phyloP scores from a whole-genome alignment of 1,140 invertebrate genomes.

The Calycopis cecrops region DNA sequence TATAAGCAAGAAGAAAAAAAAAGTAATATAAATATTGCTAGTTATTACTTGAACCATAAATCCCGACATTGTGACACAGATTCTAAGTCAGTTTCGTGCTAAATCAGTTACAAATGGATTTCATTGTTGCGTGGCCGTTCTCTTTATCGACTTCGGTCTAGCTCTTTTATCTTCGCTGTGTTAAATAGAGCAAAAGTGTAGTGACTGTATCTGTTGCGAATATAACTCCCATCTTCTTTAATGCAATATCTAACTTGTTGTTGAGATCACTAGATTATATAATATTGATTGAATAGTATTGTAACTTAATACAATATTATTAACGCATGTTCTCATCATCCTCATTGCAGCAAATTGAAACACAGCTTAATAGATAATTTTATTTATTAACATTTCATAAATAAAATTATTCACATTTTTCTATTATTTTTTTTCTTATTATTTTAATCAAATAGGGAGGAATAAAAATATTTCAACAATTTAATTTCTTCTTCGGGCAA shows the following conservation, averaged over 20 bases:
- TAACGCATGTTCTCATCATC: too few relatives aligned
- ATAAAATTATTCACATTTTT: too few relatives aligned
- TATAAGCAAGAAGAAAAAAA: neutral
- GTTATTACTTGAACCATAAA: neutral
- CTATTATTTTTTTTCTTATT: too few relatives aligned
- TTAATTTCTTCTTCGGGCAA: too few relatives aligned
- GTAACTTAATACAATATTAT: too few relatives aligned
- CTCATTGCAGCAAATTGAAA: too few relatives aligned
- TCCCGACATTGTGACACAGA: slow-evolving; percentile 6
- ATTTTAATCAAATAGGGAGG: too few relatives aligned
- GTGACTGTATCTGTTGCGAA: slow-evolving; percentile 12
- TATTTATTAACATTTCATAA: too few relatives aligned
- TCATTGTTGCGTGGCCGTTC: slow-evolving; percentile 15
- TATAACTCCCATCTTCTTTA: slow-evolving; percentile 20
- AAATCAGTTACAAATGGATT: slow-evolving; percentile 15
- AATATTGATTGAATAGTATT: too few relatives aligned
- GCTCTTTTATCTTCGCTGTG: slow-evolving; percentile 17
- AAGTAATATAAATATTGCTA: neutral
- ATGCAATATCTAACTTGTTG: slow-evolving; percentile 21
- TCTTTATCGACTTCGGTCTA: slow-evolving; percentile 19
- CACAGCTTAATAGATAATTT: too few relatives aligned
- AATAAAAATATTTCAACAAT: too few relatives aligned
- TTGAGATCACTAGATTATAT: neutral
- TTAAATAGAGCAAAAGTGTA: slow-evolving; percentile 19
- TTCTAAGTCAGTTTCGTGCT: slow-evolving; percentile 1